phyloP scores from a whole-genome alignment of 2,888 invertebrate genomes.

The Cenopis cana region DNA sequence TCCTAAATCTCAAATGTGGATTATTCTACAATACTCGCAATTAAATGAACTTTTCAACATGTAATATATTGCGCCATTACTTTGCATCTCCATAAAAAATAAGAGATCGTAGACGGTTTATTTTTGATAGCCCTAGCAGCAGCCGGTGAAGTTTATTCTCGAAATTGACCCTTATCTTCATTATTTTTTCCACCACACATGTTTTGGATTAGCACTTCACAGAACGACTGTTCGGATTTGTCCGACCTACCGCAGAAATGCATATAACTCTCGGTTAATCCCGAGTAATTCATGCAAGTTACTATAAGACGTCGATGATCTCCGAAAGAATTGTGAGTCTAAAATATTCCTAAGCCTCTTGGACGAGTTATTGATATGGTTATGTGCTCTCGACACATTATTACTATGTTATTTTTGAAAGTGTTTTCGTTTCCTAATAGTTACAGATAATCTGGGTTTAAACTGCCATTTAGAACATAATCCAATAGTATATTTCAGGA shows the following conservation, averaged over 20 bases:
- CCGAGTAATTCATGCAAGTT: constrained; percentile 72
- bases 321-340: constrained; percentile 50
- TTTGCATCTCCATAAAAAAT: not conserved
- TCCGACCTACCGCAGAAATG: constrained; percentile 79
- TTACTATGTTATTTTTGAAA: constrained; percentile 39
- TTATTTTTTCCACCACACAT: constrained; percentile 78
- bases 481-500: not conserved
- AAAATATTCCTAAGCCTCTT: constrained; percentile 49
- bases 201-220: constrained; percentile 83
- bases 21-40: not conserved
- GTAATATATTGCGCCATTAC: not conserved
- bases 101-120: constrained; percentile 10
- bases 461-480: constrained; percentile 9
- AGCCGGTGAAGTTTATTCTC: constrained; percentile 66
- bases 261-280: constrained; percentile 75
- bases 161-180: constrained; percentile 81
- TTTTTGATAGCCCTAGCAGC: constrained; percentile 30
- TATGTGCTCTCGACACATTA: constrained; percentile 41
- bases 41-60: not conserved
- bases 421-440: constrained; percentile 41
- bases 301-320: constrained; percentile 71
- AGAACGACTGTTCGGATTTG: constrained; percentile 62
- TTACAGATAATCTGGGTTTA: constrained; percentile 7
- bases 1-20: not conserved
- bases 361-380: constrained; percentile 47